Evolutionary conservation across 2,888 invertebrate species (phyloP).

Genomic region (Drosophila mettleri): DNA sequence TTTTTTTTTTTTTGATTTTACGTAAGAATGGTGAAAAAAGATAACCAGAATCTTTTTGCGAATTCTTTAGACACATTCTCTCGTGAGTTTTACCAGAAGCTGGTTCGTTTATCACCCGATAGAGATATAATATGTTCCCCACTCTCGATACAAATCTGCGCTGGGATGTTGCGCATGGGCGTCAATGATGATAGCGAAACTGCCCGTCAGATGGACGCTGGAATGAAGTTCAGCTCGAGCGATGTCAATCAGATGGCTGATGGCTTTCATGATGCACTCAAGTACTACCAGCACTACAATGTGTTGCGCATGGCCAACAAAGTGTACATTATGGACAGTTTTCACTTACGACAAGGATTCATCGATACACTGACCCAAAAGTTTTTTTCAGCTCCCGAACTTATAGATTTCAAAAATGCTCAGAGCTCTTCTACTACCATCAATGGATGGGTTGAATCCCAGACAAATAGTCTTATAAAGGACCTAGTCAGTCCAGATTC

Average conservation of each 20-base stretch:
- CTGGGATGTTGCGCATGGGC: conserved; percentile 61
- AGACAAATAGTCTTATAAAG: conserved; percentile 92
- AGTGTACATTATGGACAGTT: conserved; percentile 87
- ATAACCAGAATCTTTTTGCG: background rate
- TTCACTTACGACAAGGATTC: conserved; percentile 86
- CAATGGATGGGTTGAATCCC: conserved; percentile 91
- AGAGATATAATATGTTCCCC: conserved; percentile 55
- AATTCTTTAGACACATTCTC: background rate
- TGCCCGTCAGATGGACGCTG: conserved; percentile 42
- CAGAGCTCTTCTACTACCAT: conserved; percentile 86
- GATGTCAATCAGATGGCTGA: conserved; percentile 26
- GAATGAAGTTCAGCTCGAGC: conserved; percentile 23
- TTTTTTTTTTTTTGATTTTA: background rate
- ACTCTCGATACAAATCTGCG: conserved; percentile 42
- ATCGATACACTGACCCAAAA: conserved; percentile 86
- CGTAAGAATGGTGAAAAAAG: background rate
- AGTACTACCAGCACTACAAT: conserved; percentile 45
- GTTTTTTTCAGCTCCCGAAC: conserved; percentile 88
- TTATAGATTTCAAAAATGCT: conserved; percentile 87
- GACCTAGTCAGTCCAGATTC: conserved; percentile 88
- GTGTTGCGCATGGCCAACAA: conserved; percentile 89
- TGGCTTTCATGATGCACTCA: conserved; percentile 41
- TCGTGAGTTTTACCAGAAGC: conserved; percentile 1
- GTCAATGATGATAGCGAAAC: conserved; percentile 29
- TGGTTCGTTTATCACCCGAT: background rate